Evolutionary conservation across 2,888 invertebrate genomes (phyloP).

Genomic region (Tridacna gigas): DNA sequence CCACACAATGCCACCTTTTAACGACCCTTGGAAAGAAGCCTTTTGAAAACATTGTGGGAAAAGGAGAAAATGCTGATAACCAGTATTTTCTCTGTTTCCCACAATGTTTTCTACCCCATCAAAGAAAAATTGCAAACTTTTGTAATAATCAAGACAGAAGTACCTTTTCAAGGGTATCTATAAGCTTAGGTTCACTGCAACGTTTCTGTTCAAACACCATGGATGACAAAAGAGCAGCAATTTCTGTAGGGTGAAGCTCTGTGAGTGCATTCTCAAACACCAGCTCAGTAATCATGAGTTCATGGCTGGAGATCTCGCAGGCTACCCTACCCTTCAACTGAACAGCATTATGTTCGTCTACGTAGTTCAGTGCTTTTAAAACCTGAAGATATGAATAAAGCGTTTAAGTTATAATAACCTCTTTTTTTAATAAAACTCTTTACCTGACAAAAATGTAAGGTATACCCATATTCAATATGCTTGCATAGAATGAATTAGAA

Average conservation of each 20-base stretch:
- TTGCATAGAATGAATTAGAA: no score
- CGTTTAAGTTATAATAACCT: background rate
- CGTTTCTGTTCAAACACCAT: conserved; percentile 96
- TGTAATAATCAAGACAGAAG: no score
- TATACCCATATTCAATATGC: no score
- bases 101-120: no score
- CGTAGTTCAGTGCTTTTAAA: conserved; percentile 91
- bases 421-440: no score
- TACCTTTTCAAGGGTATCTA: conserved; percentile 88
- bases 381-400: conserved; percentile 75
- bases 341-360: conserved; percentile 90
- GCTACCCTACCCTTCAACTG: conserved; percentile 90
- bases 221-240: conserved; percentile 96
- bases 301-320: conserved; percentile 93
- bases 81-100: no score
- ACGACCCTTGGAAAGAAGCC: no score
- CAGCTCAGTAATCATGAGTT: conserved; percentile 95
- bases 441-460: no score
- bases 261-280: conserved; percentile 95
- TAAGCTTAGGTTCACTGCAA: conserved; percentile 86
- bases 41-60: no score
- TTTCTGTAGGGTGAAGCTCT: conserved; percentile 94
- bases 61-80: background rate
- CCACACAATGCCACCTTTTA: no score
- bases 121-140: no score